Conservation (phyloP, 2,113 vertebrate genomes). For the Archilochus colubris region DNA sequence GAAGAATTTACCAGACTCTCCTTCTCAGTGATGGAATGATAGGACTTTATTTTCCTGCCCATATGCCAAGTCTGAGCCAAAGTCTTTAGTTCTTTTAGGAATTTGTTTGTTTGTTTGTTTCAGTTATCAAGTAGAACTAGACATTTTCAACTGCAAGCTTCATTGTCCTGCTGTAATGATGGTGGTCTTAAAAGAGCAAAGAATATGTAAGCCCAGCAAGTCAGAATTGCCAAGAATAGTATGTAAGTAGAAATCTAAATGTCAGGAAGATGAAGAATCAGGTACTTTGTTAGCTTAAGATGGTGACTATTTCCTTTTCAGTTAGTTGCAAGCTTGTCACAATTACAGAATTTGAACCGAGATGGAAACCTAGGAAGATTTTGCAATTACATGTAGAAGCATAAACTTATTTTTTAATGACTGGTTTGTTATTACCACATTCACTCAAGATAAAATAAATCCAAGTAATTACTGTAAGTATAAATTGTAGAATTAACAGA, state of each 20-base stretch:
- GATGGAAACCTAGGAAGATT: background rate
- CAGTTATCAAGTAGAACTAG: background rate
- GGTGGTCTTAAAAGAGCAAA: background rate
- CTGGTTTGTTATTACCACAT: background rate
- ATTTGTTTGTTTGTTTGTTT: background rate
- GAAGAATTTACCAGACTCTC: background rate
- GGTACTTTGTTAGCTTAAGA: background rate
- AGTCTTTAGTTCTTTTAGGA: background rate
- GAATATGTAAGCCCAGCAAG: background rate
- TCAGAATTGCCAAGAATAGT: background rate
- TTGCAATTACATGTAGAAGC: background rate
- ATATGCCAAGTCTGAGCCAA: background rate
- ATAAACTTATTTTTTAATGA: background rate
- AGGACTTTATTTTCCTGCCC: background rate
- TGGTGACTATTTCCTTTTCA: background rate
- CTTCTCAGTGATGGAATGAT: background rate
- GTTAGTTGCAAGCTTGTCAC: background rate
- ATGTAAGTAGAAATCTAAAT: background rate
- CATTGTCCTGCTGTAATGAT: background rate
- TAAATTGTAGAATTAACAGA: background rate
- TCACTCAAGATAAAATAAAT: background rate
- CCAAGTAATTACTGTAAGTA: slow-evolving; percentile 32
- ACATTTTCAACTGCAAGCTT: background rate
- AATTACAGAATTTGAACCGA: background rate
- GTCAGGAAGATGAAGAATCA: background rate